Evolutionary conservation across 2,888 invertebrate genomes (phyloP).

Genomic region (Rhagophthalmus giganteus): DNA sequence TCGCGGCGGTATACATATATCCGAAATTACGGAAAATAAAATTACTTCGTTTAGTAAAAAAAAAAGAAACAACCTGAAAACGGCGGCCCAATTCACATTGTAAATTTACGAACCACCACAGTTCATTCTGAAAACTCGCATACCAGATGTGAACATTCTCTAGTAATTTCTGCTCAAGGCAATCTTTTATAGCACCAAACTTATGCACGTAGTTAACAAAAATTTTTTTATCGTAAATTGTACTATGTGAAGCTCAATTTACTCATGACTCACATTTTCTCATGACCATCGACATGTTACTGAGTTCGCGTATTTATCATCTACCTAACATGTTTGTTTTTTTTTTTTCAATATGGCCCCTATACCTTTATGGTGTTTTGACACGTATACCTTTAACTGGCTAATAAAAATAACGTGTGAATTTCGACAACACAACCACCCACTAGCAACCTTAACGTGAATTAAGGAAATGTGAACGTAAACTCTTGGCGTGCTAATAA

Average conservation of each 20-base stretch:
- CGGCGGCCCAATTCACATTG: constrained; percentile 31
- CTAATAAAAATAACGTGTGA: constrained; percentile 7
- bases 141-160: constrained; percentile 35
- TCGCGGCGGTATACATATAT: constrained; percentile 1
- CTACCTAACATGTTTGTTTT: no score
- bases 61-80: background rate
- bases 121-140: constrained; percentile 29
- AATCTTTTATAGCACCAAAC: constrained; percentile 55
- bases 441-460: constrained; percentile 11
- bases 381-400: constrained; percentile 21
- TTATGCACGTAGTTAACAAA: constrained; percentile 56
- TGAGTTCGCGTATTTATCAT: no score
- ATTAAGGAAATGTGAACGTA: constrained; percentile 20
- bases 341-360: constrained; percentile 40
- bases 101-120: constrained; percentile 35
- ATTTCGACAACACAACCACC: background rate
- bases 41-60: background rate
- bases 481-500: background rate
- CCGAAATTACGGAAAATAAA: no score
- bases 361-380: constrained; percentile 28
- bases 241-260: constrained; percentile 48
- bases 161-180: constrained; percentile 48
- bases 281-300: constrained; percentile 34
- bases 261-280: constrained; percentile 33
- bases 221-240: constrained; percentile 42